Evolutionary conservation across 2,113 vertebrate species (phyloP), one percentile per base, ranked within the genome.

Genomic region (Halcyon malimbica): DNA sequence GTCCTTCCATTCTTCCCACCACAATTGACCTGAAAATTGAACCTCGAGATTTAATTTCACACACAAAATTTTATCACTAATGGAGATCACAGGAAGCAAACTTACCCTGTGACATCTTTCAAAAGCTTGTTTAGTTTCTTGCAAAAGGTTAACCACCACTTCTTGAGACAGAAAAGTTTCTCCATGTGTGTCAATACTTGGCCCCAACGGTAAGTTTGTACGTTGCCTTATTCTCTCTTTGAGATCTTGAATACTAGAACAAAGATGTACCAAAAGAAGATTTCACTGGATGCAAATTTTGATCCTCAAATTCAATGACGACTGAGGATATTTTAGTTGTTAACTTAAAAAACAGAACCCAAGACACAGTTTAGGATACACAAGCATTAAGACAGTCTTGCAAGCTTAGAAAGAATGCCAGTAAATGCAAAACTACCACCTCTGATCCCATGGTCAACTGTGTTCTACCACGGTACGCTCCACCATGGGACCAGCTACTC

Each of bases 121-220:
- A 97, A 99, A 99, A 95, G 99, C 99, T 93, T 99, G 99, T 12
- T 99, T 99, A 8, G 99, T 99, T 98, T 99, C 99, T 98, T 99
- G 99, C 94, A 99, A 94, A 96, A 99, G 98, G 97, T 99, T 99
- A 83, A 99, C 99, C 90, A 99, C 99, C 78, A 99, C 99, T 96
- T 99, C 99, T 86, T 99, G 99, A 4, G 99, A 99, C 31, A 99
- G 98, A 65, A 99, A 99, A 12, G 99, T 99, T 97, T 99, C 99
- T 68, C 99, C 99, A 2, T 99, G 99, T 57, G 99, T 99, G 96
- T 99, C 99, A 60, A 99, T 99, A 91, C 99, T 99, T 63, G 99
- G 99, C 59, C 99, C 99, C 94, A 99, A 75, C 3, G 99, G 97
- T 64, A 99, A 97, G 93, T 99, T 99, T 78, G 99, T 99, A 91